phyloP scores from a whole-genome alignment of 2,888 invertebrate genomes.

The Drosophila ezoana region DNA sequence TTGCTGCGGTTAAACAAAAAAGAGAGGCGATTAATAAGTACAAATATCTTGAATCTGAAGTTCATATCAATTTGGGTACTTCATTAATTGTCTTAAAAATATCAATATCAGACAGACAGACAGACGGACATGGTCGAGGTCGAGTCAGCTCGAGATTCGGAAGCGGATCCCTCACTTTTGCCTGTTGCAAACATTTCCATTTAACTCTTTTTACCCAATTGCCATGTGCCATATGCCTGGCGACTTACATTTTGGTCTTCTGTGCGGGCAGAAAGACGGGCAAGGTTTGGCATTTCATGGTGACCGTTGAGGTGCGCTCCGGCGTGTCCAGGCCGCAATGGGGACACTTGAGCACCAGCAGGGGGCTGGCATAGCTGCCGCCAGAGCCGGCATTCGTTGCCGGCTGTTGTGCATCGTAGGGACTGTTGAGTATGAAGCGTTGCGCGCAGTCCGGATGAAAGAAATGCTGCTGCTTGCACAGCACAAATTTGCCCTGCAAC shows the following conservation, averaged over 20 bases:
- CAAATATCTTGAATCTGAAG: no score
- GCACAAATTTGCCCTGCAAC: constrained; percentile 91
- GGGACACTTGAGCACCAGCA: constrained; percentile 87
- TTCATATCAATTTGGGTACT: no score
- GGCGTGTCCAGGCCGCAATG: constrained; percentile 89
- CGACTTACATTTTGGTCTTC: constrained; percentile 77
- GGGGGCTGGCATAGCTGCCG: constrained; percentile 83
- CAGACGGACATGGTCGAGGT: no score
- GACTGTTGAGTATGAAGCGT: constrained; percentile 83
- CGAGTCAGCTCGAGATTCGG: no score
- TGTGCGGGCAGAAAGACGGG: constrained; percentile 88
- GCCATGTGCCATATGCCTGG: no score
- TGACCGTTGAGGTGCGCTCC: constrained; percentile 86
- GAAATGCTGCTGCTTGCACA: constrained; percentile 91
- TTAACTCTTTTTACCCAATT: no score
- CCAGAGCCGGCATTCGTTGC: constrained; percentile 56
- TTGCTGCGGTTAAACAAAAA: constrained; percentile 44
- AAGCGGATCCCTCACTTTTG: no score
- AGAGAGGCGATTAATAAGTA: no score
- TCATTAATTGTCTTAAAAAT: no score
- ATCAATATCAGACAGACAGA: no score
- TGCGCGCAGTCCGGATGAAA: constrained; percentile 93
- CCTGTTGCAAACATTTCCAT: no score
- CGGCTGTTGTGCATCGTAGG: constrained; percentile 69
- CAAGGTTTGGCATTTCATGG: constrained; percentile 87